A percentile compares a stretch with the other conserved stretches of the same genome.
Conservation (phyloP, 2,113 vertebrate genomes). For the Sebastes schlegelii region DNA sequence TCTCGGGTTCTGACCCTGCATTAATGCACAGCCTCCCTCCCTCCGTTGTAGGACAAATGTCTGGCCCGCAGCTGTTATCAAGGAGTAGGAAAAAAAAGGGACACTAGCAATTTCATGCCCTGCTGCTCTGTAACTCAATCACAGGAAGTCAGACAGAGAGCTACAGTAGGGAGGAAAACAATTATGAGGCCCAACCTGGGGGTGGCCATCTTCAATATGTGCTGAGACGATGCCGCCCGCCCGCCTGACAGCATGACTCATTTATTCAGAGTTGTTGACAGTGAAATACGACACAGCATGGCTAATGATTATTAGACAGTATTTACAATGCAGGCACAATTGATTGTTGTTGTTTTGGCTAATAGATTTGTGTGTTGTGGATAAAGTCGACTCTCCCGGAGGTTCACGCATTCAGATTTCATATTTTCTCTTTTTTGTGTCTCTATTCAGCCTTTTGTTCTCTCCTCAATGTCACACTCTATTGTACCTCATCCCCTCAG, state of each 20-base stretch:
- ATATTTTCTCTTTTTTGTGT: conserved; percentile 48
- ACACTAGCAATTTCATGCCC: conserved; percentile 80
- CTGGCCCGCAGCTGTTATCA: conserved; percentile 73
- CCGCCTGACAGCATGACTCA: conserved; percentile 68
- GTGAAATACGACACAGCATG: conserved; percentile 60
- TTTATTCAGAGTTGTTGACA: conserved; percentile 70
- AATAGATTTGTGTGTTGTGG: conserved; percentile 26
- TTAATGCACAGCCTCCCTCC: conserved; percentile 63
- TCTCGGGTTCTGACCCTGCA: conserved; percentile 59
- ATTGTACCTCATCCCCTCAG: conserved; percentile 92
- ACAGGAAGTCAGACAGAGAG: conserved; percentile 63
- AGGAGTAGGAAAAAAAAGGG: conserved; percentile 57
- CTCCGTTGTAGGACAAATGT: conserved; percentile 72
- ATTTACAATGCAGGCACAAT: conserved; percentile 17
- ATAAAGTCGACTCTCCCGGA: conserved; percentile 10
- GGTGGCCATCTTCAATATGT: conserved; percentile 73
- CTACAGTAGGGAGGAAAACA: conserved; percentile 73
- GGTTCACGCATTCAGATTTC: conserved; percentile 34
- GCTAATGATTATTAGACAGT: conserved; percentile 55
- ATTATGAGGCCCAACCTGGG: conserved; percentile 67
- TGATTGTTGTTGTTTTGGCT: conserved; percentile 36
- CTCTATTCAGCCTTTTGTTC: conserved; percentile 60
- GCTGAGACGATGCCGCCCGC: conserved; percentile 49
- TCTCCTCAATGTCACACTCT: conserved; percentile 58
- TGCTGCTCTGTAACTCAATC: conserved; percentile 80